A percentile compares a stretch with the other conserved stretches of the same genome.
Evolutionary conservation across 2,113 vertebrate species (phyloP).

Genomic region (Suricata suricatta): DNA sequence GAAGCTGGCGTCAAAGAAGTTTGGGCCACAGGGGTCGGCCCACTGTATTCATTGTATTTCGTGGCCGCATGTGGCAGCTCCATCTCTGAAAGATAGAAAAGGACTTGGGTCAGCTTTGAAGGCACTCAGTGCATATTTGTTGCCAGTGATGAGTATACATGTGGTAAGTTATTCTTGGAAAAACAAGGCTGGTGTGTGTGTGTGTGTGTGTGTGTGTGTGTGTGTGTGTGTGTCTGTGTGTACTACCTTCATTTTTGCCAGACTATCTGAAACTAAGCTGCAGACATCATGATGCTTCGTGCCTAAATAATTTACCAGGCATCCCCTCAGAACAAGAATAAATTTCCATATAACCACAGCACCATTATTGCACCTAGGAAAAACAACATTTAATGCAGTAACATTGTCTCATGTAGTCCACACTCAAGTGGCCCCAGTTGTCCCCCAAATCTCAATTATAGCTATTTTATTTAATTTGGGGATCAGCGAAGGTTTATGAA

Average conservation of each 20-base stretch:
- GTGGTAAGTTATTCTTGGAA: not conserved
- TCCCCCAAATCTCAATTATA: not conserved
- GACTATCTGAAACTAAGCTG: not conserved
- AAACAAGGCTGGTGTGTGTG: not conserved
- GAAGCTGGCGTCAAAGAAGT: not conserved
- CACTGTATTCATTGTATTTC: not conserved
- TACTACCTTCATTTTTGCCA: not conserved
- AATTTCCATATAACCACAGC: not conserved
- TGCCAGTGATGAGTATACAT: not conserved
- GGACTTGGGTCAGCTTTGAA: constrained; percentile 3
- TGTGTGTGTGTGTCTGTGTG: not conserved
- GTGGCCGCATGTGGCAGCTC: not conserved
- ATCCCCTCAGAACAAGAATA: not conserved
- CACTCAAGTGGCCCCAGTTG: not conserved
- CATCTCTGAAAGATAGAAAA: not conserved
- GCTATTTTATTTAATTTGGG: not conserved
- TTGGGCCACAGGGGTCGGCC: not conserved
- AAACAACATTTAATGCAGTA: not conserved
- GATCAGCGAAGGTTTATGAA: not conserved
- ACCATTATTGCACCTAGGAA: not conserved
- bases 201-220: not conserved
- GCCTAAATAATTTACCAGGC: not conserved
- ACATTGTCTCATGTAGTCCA: not conserved
- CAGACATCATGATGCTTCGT: not conserved
- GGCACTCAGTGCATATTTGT: not conserved